Evolutionary conservation across 2,888 invertebrate genomes (phyloP).

Genomic region (Polyploca ridens): DNA sequence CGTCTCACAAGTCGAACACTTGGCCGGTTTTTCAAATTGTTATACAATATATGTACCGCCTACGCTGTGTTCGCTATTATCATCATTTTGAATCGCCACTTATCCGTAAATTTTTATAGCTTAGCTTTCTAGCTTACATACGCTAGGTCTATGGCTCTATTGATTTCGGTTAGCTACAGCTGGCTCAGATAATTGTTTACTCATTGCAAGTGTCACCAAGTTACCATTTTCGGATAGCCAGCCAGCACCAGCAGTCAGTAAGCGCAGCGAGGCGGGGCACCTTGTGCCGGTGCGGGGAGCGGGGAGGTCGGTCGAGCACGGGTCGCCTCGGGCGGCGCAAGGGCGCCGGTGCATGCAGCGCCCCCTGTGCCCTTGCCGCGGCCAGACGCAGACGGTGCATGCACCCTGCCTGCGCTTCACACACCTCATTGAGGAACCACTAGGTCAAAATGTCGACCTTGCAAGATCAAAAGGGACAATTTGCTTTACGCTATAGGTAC

Average conservation of each 20-base stretch:
- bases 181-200: too few species aligned
- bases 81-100: too few species aligned
- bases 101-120: too few species aligned
- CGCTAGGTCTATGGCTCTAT: too few species aligned
- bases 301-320: conserved; percentile 32
- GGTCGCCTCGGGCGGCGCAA: conserved; percentile 37
- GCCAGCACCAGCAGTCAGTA: background rate
- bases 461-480: conserved; percentile 7
- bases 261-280: conserved; percentile 22
- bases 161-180: too few species aligned
- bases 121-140: too few species aligned
- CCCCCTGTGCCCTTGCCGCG: conserved; percentile 60
- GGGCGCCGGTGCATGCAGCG: conserved; percentile 49
- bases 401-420: conserved; percentile 55
- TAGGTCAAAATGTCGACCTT: conserved; percentile 20
- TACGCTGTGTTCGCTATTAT: too few species aligned
- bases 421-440: conserved; percentile 16
- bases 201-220: too few species aligned
- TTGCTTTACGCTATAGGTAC: background rate
- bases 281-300: conserved; percentile 22
- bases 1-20: too few species aligned
- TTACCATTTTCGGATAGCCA: too few species aligned
- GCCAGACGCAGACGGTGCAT: conserved; percentile 68
- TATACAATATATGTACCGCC: too few species aligned
- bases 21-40: too few species aligned